Evolutionary conservation across 2,113 vertebrate genomes (phyloP).

Genomic region (Scomber scombrus): DNA sequence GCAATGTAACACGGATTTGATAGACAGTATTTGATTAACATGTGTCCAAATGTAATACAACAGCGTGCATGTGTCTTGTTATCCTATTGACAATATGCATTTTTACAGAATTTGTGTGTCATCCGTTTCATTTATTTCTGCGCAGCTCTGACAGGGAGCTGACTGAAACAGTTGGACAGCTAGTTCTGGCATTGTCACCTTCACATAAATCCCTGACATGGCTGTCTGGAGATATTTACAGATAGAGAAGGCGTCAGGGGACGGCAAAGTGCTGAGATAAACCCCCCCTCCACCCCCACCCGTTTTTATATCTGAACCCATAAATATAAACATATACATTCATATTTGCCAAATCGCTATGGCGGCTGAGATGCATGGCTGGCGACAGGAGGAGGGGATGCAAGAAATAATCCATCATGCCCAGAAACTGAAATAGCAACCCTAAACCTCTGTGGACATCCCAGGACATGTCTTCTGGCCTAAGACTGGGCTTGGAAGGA

Average conservation of each 20-base stretch:
- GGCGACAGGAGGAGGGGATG: constrained; percentile 71
- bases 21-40: background rate
- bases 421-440: constrained; percentile 79
- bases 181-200: constrained; percentile 72
- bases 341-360: constrained; percentile 76
- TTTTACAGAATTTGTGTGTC: constrained; percentile 4
- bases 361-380: constrained; percentile 79
- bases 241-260: constrained; percentile 71
- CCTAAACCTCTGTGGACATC: constrained; percentile 74
- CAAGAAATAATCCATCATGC: constrained; percentile 85
- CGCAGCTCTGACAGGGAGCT: constrained; percentile 41
- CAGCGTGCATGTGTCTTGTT: background rate
- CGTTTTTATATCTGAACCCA: constrained; percentile 75
- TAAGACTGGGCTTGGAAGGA: constrained; percentile 56
- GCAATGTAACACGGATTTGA: background rate
- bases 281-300: constrained; percentile 59
- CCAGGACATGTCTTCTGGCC: constrained; percentile 65
- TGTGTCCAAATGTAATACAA: background rate
- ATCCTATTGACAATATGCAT: background rate
- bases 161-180: constrained; percentile 65
- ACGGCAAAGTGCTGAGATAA: constrained; percentile 82
- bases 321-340: constrained; percentile 82
- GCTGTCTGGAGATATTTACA: constrained; percentile 79
- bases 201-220: constrained; percentile 80
- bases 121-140: constrained; percentile 53